Conservation (phyloP, 2,113 vertebrate species). For the Psophia crepitans region DNA sequence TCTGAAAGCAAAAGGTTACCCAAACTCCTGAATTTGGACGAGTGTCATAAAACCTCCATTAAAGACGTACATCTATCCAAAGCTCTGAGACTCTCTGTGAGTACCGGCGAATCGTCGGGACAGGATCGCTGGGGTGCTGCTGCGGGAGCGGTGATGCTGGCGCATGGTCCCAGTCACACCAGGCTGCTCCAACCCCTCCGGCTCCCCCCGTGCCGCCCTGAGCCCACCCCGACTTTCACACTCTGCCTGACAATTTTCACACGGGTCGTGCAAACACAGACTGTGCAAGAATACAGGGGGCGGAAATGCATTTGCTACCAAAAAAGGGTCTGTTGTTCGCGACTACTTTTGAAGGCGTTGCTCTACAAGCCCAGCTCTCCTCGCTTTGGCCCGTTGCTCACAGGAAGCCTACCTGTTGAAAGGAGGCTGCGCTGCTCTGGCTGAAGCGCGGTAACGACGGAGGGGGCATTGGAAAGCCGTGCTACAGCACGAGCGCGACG, state of each 20-base stretch:
- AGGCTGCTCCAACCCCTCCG: accelerated
- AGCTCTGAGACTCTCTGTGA: neutral
- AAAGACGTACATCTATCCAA: neutral
- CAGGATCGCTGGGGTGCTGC: neutral
- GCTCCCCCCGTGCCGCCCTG: neutral
- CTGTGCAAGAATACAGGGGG: no score
- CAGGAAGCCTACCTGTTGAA: no score
- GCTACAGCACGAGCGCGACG: neutral
- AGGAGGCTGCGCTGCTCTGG: neutral
- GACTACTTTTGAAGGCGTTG: neutral
- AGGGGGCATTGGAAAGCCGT: neutral
- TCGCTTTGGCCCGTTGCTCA: neutral
- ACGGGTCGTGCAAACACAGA: accelerated
- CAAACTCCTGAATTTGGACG: neutral
- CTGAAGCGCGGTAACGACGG: neutral
- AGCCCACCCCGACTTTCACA: neutral
- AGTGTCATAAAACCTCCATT: neutral
- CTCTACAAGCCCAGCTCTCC: neutral
- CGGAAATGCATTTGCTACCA: neutral
- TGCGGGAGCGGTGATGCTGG: neutral
- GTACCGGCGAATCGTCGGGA: accelerated
- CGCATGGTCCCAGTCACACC: accelerated
- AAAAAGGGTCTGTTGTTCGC: neutral
- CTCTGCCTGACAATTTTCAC: neutral
- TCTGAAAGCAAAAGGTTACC: neutral